phyloP scores from a whole-genome alignment of 2,888 invertebrate genomes.

The Tenthredo amoena region DNA sequence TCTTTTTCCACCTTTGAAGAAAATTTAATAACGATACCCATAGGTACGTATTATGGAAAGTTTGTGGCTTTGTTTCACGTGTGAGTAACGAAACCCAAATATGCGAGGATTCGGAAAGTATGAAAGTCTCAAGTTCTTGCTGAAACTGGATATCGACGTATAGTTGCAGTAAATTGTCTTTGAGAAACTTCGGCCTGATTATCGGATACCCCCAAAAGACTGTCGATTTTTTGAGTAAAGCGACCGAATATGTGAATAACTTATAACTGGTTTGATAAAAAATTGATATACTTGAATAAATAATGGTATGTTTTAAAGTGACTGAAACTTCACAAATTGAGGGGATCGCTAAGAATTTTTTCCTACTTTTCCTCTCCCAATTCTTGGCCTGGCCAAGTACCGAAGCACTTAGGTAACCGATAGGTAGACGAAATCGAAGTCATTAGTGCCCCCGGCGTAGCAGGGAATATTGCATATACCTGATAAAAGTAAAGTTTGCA shows the following conservation, averaged over 20 bases:
- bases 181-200: not conserved
- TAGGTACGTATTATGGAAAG: not conserved
- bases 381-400: not conserved
- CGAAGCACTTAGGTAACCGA: slow-evolving; percentile 23
- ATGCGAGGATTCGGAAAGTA: not conserved
- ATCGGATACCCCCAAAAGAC: not conserved
- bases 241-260: not conserved
- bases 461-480: slow-evolving; percentile 35
- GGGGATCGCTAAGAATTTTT: not conserved
- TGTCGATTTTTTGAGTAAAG: not conserved
- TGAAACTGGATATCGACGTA: not conserved
- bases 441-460: slow-evolving; percentile 30
- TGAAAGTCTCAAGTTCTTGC: not conserved
- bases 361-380: not conserved
- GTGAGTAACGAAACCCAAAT: not conserved
- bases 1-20: not conserved
- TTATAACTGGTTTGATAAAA: not conserved
- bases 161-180: not conserved
- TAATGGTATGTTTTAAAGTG: not conserved
- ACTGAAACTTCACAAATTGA: not conserved
- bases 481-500: slow-evolving; percentile 53
- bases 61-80: not conserved
- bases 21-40: not conserved
- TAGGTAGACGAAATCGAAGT: slow-evolving; percentile 36
- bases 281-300: not conserved